Conservation (phyloP, 2,113 vertebrate species). For the Nannospalax galili region DNA sequence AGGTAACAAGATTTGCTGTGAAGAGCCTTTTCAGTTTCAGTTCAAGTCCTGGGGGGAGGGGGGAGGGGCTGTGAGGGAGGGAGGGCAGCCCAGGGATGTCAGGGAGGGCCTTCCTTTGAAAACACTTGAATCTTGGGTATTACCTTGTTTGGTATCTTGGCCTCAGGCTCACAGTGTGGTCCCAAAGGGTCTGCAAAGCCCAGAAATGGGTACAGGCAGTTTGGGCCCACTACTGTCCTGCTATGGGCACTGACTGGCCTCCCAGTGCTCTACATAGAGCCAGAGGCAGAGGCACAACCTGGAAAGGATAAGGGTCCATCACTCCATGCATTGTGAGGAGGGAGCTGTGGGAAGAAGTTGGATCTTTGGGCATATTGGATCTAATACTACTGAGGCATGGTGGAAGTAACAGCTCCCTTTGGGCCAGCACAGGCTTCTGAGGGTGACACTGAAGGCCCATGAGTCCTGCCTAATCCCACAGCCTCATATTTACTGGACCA, state of each 20-base stretch:
- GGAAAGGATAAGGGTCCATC: neutral
- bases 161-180: neutral
- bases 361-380: neutral
- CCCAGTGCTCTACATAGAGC: neutral
- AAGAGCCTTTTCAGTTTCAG: neutral
- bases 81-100: neutral
- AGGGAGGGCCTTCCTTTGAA: neutral
- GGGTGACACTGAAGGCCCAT: fast-evolving
- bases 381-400: neutral
- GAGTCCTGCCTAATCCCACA: neutral
- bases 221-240: neutral
- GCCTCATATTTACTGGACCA: neutral
- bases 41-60: neutral
- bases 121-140: neutral
- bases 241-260: neutral
- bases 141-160: neutral
- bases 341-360: neutral
- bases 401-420: neutral
- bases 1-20: neutral
- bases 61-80: neutral
- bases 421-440: neutral
- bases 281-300: neutral
- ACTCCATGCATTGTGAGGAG: neutral
- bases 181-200: neutral
- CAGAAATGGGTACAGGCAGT: neutral